phyloP scores from a whole-genome alignment of 2,113 vertebrate species.

The Dipodomys spectabilis region DNA sequence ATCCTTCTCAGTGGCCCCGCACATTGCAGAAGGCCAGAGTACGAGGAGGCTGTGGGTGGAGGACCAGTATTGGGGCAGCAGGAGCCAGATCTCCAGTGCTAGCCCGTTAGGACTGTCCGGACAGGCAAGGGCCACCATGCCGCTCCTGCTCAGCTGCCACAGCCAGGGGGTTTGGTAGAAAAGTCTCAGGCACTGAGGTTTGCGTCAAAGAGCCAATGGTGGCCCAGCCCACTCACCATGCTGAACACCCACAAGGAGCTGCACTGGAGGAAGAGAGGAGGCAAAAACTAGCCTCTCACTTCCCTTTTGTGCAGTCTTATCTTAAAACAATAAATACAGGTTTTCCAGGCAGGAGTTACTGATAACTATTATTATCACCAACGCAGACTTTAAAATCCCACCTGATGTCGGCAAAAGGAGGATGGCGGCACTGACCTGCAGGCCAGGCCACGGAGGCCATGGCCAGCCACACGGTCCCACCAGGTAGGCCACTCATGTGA shows the following conservation, averaged over 20 bases:
- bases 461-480: neutral
- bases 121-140: neutral
- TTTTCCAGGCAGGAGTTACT: constrained; percentile 58
- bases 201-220: constrained; percentile 32
- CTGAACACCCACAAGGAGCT: constrained; percentile 7
- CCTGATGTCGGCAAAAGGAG: neutral
- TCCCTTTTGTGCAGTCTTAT: constrained; percentile 60
- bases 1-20: neutral
- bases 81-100: neutral
- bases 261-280: constrained; percentile 15
- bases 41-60: neutral
- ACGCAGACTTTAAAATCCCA: constrained; percentile 7
- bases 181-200: constrained; percentile 82
- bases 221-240: neutral
- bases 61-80: neutral
- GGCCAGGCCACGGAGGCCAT: neutral
- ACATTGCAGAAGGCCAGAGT: neutral
- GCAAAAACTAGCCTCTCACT: constrained; percentile 30
- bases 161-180: neutral
- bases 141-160: neutral
- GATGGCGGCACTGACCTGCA: neutral
- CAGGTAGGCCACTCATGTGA: neutral
- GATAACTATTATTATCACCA: constrained; percentile 65
- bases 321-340: constrained; percentile 79
- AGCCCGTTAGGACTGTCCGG: neutral